Percentiles rank a stretch among this genome's conserved stretches.
Evolutionary conservation across 2,113 vertebrate genomes (phyloP).

Genomic region (Sturnira hondurensis): DNA sequence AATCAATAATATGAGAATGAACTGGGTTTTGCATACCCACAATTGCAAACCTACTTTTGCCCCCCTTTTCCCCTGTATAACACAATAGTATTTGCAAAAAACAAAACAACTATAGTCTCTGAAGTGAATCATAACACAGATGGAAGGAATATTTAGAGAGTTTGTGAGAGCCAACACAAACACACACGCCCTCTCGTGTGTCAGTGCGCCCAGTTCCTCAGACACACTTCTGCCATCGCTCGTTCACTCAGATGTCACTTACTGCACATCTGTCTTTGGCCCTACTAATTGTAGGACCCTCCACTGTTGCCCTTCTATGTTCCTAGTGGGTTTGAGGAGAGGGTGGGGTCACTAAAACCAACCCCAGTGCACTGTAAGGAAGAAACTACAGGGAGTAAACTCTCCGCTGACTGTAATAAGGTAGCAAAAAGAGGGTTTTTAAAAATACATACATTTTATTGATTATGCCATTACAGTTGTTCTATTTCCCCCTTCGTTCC

Average conservation of each 20-base stretch:
- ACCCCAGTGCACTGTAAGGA: neutral
- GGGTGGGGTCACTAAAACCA: neutral
- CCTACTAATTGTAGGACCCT: neutral
- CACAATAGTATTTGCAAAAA: neutral
- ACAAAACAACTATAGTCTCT: neutral
- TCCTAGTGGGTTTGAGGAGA: neutral
- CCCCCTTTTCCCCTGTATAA: neutral
- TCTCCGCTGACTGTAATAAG: neutral
- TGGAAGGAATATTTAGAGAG: neutral
- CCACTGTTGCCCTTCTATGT: neutral
- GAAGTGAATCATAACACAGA: conserved; percentile 5
- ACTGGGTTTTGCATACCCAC: neutral
- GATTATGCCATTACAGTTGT: too few relatives aligned
- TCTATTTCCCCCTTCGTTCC: too few relatives aligned
- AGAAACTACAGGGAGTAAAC: neutral
- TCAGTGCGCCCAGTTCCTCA: neutral
- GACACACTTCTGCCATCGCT: neutral
- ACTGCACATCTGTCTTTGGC: neutral
- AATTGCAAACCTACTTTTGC: neutral
- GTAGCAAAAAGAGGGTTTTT: neutral
- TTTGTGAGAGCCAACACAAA: neutral
- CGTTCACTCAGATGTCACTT: neutral
- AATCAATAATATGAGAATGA: neutral
- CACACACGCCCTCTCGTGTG: neutral
- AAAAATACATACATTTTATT: too few relatives aligned